Base-by-base conservation (phyloP, 2,888 invertebrate species). In the Gnatocerus cornutus region DNA sequence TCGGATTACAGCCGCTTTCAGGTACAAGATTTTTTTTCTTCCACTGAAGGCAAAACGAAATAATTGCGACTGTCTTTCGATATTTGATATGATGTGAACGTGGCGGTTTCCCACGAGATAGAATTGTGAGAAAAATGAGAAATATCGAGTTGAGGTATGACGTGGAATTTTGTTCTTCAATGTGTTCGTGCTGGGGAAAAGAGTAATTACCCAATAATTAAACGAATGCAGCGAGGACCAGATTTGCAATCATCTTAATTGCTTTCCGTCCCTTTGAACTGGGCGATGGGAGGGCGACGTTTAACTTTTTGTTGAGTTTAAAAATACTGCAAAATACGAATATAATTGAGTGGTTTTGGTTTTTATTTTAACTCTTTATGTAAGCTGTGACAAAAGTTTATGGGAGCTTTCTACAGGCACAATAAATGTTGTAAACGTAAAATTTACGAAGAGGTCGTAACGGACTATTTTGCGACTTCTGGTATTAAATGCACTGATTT, bases 1-100 rank as follows among this genome's bases (percentile, higher is more conserved):
- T 61, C 63, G 63, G 63, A 63, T 63, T 63, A 63, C 63, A 29
- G 14, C 27, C 33, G 5, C 39, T 29, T 3, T n/a, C 61, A 61
- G 61, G 61, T 61, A 61, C 6, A 13, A 14, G 5, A 10, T 29
- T 45, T 46, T 61, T 39, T 59, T 46, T 59, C 43, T 10, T n/a
- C 7, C 33, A 30, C 7, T 5, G 14, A 14, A 43, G 10, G 37
- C 21, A 53, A 30, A 12, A 52, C 16, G 48, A 12, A 53, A 30
- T 53, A 53, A 53, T 53, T 53, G 52, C 52, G 55, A 55, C 55
- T 55, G 56, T 43, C 43, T 12, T 16, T 29, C 21, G 56, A 21
- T 29, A 59, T 59, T 33, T 13, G 59, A 59, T 59, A 59, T 45
- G 45, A 46, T 12, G 16, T 12, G 29, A 13, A 6, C 13, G 43